Percentiles rank a stretch among this genome's conserved stretches.
Evolutionary conservation across 1,140 invertebrate species (phyloP).

Genomic region (Lasioglossum baleicum): DNA sequence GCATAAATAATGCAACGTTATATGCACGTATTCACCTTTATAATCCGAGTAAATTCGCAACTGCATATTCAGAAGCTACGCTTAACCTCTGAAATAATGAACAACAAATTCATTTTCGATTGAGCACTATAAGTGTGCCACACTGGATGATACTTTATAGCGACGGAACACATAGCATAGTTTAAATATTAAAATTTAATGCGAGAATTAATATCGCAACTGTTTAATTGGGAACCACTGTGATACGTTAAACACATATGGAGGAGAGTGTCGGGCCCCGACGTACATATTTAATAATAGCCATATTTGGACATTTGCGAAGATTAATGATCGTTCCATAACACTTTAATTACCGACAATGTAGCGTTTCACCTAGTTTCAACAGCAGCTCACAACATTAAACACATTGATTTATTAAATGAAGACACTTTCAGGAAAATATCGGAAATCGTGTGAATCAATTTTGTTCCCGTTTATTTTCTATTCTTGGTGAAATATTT

Average conservation of each 20-base stretch:
- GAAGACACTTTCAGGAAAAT: neutral
- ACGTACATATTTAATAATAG: neutral
- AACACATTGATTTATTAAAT: no score
- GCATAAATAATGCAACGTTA: no score
- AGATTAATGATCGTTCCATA: neutral
- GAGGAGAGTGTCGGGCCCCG: neutral
- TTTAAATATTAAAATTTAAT: neutral
- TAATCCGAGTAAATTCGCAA: no score
- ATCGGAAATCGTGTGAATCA: neutral
- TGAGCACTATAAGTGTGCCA: no score
- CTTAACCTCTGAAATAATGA: no score
- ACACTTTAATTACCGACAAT: neutral
- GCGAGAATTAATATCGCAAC: no score
- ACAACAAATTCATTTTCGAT: neutral
- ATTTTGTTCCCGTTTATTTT: no score
- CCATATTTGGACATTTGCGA: neutral
- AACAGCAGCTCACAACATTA: neutral
- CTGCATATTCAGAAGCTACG: no score
- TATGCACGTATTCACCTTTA: no score
- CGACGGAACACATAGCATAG: neutral
- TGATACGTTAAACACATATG: neutral
- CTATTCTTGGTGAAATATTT: no score
- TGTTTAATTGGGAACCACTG: neutral
- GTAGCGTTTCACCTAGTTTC: neutral
- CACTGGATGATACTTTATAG: neutral